These are phyloP conservation scores for Aspiorhynchus laticeps DNA, from an alignment of 2,113 vertebrate genomes.

Conservation along the genomic window DNA sequence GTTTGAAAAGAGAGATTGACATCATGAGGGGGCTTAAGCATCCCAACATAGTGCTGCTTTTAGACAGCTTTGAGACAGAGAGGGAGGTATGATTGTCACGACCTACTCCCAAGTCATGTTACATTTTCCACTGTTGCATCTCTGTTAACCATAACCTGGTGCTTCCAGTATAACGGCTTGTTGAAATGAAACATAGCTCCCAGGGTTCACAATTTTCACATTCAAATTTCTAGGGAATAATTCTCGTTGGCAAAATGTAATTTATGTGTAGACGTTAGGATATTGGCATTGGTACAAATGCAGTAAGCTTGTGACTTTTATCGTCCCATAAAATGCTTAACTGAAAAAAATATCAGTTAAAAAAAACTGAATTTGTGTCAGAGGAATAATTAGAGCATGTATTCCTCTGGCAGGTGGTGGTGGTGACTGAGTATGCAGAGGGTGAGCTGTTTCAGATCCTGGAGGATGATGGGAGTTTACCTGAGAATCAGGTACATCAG, in stretches of 20 bases:
- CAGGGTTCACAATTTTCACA: conserved; percentile 50
- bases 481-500: conserved; percentile 84
- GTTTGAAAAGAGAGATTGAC: conserved; percentile 89
- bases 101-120: neutral
- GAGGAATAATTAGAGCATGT: conserved; percentile 20
- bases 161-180: conserved; percentile 41
- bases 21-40: conserved; percentile 91
- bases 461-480: conserved; percentile 89
- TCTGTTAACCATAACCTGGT: neutral
- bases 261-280: conserved; percentile 28
- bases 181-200: conserved; percentile 41
- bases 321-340: neutral
- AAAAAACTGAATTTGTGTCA: conserved; percentile 9
- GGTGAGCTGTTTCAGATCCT: conserved; percentile 95
- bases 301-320: conserved; percentile 5
- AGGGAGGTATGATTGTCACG: conserved; percentile 78
- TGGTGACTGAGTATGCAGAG: conserved; percentile 95
- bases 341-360: neutral
- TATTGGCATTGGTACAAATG: conserved; percentile 33
- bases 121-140: conserved; percentile 4
- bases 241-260: conserved; percentile 44
- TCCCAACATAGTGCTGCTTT: conserved; percentile 92
- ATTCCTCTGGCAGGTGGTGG: conserved; percentile 83
- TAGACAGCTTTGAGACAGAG: conserved; percentile 94
- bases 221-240: conserved; percentile 51